Base-by-base conservation (phyloP, 2,888 invertebrate genomes). In the Melanophora roralis region DNA sequence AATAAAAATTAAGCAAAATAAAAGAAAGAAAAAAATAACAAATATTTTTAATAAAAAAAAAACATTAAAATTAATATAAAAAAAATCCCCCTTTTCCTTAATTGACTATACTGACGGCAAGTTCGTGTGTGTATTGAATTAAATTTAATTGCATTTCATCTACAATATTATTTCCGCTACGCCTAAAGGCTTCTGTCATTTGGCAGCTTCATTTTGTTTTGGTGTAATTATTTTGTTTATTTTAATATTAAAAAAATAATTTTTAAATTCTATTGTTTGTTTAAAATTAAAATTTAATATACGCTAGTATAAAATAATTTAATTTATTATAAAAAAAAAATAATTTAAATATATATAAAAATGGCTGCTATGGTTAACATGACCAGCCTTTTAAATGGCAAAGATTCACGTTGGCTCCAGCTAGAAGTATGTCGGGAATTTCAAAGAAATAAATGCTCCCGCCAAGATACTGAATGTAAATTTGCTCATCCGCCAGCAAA, bases 331-430 rank as follows among this genome's bases (percentile, higher is more conserved):
- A 73, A 72, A 51, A 62, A 74, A 51, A 68, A 64, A 64, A 80
- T 82, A 69, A 80, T 82, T 67, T 73, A 53, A 73, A 80, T 78
- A 60, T 83, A 81, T 45, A 83, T 71, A 82, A 71, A 86, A 83
- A 93, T 93, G 93, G 93, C 93, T 94, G 96, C 96, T 91, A 97
- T 97, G 95, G 96, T 97, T 91, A 97, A 96, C 93, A 96, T 97
- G 95, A 97, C 96, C 93, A 97, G 96, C 93, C 94, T 98, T 89
- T 93, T 98, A 89, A 98, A 97, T 92, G 97, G 97, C 90, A 99
- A 99, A 92, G 99, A 99, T 93, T 98, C 98, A 87, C 96, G 99
- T 91, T 99, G 99, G 99, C 94, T 99, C 89, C 99, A 99, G 91
- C 93, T 99, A 91, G 99, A 99, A 93, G 99, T 99, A 91, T 98